Percentiles rank a stretch among this genome's conserved stretches.
Conservation (phyloP, 2,797 vertebrate genomes). For the Gambusia yucatana region DNA sequence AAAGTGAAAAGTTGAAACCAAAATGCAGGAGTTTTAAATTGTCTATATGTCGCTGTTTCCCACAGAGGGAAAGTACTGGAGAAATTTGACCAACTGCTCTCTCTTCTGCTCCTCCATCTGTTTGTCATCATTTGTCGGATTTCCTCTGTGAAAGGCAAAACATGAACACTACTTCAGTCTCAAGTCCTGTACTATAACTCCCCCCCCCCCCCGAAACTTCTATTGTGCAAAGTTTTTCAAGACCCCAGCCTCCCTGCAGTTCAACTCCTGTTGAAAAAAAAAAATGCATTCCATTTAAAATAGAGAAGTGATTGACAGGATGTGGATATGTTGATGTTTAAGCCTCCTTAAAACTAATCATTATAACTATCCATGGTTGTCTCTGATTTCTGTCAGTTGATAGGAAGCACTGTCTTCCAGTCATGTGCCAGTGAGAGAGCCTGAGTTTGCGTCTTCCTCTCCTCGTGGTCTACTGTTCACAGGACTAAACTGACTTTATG, state of each 20-base stretch:
- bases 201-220: slow-evolving; percentile 60
- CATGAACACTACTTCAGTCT: slow-evolving; percentile 41
- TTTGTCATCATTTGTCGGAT: slow-evolving; percentile 42
- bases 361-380: slow-evolving; percentile 76
- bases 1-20: no score
- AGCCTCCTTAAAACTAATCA: slow-evolving; percentile 49
- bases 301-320: slow-evolving; percentile 75
- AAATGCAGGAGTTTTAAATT: not conserved
- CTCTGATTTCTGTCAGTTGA: slow-evolving; percentile 74
- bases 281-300: slow-evolving; percentile 52
- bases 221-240: slow-evolving; percentile 47
- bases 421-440: slow-evolving; percentile 55
- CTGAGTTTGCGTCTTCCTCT: slow-evolving; percentile 68
- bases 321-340: slow-evolving; percentile 64
- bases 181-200: slow-evolving; percentile 76
- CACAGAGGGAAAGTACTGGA: slow-evolving; percentile 50
- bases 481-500: slow-evolving; percentile 40
- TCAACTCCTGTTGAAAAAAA: slow-evolving; percentile 18
- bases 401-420: slow-evolving; percentile 53
- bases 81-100: slow-evolving; percentile 48
- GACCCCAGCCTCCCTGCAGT: slow-evolving; percentile 31
- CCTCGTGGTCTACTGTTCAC: slow-evolving; percentile 56
- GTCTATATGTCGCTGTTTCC: slow-evolving; percentile 27
- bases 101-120: slow-evolving; percentile 58
- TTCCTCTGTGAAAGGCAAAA: slow-evolving; percentile 37